phyloP scores from a whole-genome alignment of 2,888 invertebrate species.

The Quadriops clusia region DNA sequence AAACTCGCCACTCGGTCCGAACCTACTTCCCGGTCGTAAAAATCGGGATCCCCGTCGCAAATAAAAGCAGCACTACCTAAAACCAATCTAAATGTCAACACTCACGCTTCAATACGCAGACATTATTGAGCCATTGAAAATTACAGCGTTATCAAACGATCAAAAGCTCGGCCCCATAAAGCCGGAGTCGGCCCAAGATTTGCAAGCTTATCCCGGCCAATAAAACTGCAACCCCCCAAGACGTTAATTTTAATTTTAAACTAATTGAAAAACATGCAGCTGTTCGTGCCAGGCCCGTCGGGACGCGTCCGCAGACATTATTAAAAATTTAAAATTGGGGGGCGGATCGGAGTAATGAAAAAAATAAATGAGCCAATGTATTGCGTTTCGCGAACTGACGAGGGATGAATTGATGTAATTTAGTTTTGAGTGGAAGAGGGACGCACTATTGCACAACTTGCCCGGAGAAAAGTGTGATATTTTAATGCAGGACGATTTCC shows the following conservation, averaged over 20 bases:
- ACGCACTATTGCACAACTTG: no score
- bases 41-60: slow-evolving; percentile 11
- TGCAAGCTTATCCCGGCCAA: slow-evolving; percentile 8
- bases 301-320: no score
- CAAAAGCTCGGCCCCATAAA: slow-evolving; percentile 9
- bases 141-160: slow-evolving; percentile 16
- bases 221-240: slow-evolving; percentile 15
- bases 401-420: no score
- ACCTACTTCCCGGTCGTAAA: slow-evolving; percentile 15
- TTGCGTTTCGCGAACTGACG: no score
- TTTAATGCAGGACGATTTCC: no score
- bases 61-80: slow-evolving; percentile 13
- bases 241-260: slow-evolving; percentile 25
- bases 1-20: no score
- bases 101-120: slow-evolving; percentile 12
- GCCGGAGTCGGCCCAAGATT: slow-evolving; percentile 8
- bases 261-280: slow-evolving; percentile 26
- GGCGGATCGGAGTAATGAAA: no score
- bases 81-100: slow-evolving; percentile 19
- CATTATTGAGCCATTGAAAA: slow-evolving; percentile 18
- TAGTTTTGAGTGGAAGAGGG: no score
- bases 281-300: slow-evolving; percentile 8
- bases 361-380: no score
- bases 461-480: no score
- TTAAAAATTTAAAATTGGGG: no score